These are phyloP conservation scores for Myodes glareolus DNA, from an alignment of 2,113 vertebrate genomes.

Conservation along the genomic window DNA sequence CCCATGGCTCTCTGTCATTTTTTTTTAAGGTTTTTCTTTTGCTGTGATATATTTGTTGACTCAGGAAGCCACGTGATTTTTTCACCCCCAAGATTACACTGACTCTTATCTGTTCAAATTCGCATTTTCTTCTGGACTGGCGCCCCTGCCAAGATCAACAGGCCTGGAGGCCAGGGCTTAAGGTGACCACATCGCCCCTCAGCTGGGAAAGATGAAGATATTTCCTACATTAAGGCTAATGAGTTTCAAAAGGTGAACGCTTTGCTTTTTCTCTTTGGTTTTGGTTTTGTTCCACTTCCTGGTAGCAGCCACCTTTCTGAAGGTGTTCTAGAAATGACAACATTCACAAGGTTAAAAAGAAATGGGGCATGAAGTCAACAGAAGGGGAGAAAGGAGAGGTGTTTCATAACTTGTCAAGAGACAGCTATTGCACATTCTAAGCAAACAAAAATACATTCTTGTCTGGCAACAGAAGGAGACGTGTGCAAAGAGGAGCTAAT, in stretches of 20 bases:
- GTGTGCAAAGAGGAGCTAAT: not conserved
- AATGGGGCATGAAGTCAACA: not conserved
- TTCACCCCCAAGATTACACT: not conserved
- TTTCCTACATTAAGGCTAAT: constrained; percentile 42
- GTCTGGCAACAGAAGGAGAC: not conserved
- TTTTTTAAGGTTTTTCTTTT: not conserved
- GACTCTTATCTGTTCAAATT: constrained; percentile 56
- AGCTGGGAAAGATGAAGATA: constrained; percentile 40
- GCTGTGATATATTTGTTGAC: not conserved
- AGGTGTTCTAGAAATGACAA: constrained; percentile 41
- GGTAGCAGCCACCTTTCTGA: not conserved
- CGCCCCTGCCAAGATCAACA: constrained; percentile 47
- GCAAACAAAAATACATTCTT: constrained; percentile 34
- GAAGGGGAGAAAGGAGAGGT: not conserved
- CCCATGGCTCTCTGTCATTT: not conserved
- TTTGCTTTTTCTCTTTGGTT: not conserved
- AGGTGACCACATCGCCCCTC: not conserved
- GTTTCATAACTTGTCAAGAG: constrained; percentile 37
- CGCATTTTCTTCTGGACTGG: constrained; percentile 42
- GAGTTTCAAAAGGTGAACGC: constrained; percentile 34
- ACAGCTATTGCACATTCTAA: constrained; percentile 33
- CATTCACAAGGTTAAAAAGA: not conserved
- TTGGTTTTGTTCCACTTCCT: not conserved
- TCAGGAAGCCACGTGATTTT: constrained; percentile 24
- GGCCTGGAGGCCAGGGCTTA: not conserved